These are phyloP conservation scores for Pluvianellus socialis DNA, from an alignment of 2,113 vertebrate species.

Conservation along the genomic window DNA sequence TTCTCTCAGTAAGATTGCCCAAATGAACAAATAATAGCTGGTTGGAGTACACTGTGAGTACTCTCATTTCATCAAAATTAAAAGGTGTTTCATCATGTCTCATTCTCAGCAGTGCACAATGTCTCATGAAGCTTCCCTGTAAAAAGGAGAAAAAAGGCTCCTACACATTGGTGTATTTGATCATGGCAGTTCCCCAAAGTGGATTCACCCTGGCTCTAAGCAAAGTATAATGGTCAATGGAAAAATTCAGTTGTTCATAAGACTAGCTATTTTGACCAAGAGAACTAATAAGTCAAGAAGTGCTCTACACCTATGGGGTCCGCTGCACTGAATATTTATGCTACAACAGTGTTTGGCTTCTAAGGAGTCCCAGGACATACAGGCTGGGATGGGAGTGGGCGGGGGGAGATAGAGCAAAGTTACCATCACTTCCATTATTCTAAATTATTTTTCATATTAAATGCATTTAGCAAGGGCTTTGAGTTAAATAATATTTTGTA, in stretches of 20 bases:
- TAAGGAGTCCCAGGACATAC: background rate
- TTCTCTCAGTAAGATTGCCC: background rate
- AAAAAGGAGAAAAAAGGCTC: background rate
- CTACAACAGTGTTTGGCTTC: background rate
- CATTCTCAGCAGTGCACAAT: background rate
- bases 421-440: background rate
- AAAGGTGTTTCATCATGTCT: background rate
- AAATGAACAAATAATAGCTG: background rate
- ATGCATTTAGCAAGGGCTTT: background rate
- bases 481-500: background rate
- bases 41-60: background rate
- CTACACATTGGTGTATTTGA: background rate
- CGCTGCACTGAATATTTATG: background rate
- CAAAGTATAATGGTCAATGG: background rate
- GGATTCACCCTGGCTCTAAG: background rate
- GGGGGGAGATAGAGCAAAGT: background rate
- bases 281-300: background rate
- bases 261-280: background rate
- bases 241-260: background rate
- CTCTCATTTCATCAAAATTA: background rate
- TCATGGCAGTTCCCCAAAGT: background rate
- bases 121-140: background rate
- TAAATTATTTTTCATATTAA: background rate
- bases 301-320: background rate
- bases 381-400: accelerated